Base-by-base conservation (phyloP, 1,140 invertebrate species). In the Scaptodrosophila lebanonensis region DNA sequence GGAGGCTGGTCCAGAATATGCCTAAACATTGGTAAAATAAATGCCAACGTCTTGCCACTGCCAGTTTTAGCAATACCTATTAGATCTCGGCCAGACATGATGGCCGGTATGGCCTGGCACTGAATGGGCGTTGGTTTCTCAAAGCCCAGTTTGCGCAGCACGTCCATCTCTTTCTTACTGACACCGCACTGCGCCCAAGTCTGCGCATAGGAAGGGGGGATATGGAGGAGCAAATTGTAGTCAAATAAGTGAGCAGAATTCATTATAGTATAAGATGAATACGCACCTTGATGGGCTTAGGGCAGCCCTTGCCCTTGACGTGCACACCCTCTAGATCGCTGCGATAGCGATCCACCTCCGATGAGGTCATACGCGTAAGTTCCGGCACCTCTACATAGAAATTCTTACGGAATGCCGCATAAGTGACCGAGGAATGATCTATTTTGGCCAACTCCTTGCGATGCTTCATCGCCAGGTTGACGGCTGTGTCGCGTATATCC, bases 21-120 rank as follows among this genome's bases (percentile, higher is more conserved):
- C 39, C 98, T 90, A 86, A 99, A 98, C 97, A 99, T 98, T 1
- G 98, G 98, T 35, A 99, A 87, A 9, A 99, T 91, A 87, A 99
- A 99, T 0, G 98, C 98, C 13, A 99, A 87, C 1, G 98, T 99
- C 89, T 99, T 99, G 8, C 98, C 98, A 86, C 96, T 98, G 64
- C 97, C 98, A 15, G 98, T 99, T 89, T 99, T 99, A 3, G 98
- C 98, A 85, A 99, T 99, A 49, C 98, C 98, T 84, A 99, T 99
- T 22, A 99, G 89, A 89, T 99, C 98, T 47, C 97, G 90, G 61
- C 94, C 94, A 51, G 94, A 97, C 97, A 99, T 99, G 59, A 99
- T 96, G n/a, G 97, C 95, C 17, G 98, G 98, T 86, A 99, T 97
- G 6, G 97, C 97, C 89, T 99, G 98, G 38, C 95, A 92, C 87